Evolutionary conservation across 2,888 invertebrate genomes (phyloP).

Genomic region (Drepana falcataria): DNA sequence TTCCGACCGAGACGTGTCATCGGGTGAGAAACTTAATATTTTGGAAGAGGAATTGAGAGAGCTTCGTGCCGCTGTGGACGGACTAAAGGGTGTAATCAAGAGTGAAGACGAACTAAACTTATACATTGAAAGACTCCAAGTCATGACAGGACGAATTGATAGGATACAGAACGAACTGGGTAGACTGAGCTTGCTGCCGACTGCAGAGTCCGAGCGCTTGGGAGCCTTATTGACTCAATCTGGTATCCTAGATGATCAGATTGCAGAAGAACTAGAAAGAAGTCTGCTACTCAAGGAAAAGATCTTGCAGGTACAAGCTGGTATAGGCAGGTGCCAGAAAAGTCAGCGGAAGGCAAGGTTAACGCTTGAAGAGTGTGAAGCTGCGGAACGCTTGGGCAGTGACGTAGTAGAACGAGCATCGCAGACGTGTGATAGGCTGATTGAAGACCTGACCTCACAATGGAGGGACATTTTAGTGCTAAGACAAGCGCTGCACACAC

Average conservation of each 20-base stretch:
- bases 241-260: slow-evolving; percentile 83
- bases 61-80: slow-evolving; percentile 82
- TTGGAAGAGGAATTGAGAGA: slow-evolving; percentile 88
- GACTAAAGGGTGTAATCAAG: slow-evolving; percentile 87
- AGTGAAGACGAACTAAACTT: slow-evolving; percentile 90
- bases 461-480: slow-evolving; percentile 89
- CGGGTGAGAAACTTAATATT: slow-evolving; percentile 85
- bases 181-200: slow-evolving; percentile 84
- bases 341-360: slow-evolving; percentile 82
- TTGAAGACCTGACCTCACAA: slow-evolving; percentile 83
- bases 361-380: slow-evolving; percentile 85
- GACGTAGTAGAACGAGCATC: slow-evolving; percentile 88
- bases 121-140: slow-evolving; percentile 89
- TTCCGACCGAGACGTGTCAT: slow-evolving; percentile 85
- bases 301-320: slow-evolving; percentile 84
- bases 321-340: slow-evolving; percentile 83
- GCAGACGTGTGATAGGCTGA: slow-evolving; percentile 83
- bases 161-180: slow-evolving; percentile 89
- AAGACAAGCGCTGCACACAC: slow-evolving; percentile 86
- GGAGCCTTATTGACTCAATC: slow-evolving; percentile 84
- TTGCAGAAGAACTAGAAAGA: slow-evolving; percentile 88
- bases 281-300: slow-evolving; percentile 86
- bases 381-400: slow-evolving; percentile 84
- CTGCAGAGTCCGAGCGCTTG: slow-evolving; percentile 87
- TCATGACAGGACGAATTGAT: slow-evolving; percentile 85